Evolutionary conservation across 2,797 vertebrate genomes (phyloP).

Genomic region (Catharus ustulatus): DNA sequence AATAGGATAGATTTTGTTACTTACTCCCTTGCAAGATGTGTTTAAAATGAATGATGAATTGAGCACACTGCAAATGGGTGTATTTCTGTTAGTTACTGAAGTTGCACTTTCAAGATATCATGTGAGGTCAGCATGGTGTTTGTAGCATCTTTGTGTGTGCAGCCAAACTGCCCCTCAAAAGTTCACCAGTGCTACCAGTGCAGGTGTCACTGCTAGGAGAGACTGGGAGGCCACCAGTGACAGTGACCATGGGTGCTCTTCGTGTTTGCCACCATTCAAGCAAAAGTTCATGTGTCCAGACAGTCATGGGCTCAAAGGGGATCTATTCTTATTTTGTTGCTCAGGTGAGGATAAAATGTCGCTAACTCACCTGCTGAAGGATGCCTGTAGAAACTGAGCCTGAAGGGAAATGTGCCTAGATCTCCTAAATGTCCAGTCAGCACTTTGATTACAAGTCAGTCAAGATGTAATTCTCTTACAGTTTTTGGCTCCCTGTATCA

Average conservation of each 20-base stretch:
- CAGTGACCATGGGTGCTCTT: background rate
- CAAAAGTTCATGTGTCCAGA: background rate
- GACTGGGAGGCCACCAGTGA: background rate
- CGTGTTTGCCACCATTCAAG: background rate
- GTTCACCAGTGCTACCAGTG: background rate
- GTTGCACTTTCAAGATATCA: background rate
- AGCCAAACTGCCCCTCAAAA: background rate
- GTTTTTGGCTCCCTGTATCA: background rate
- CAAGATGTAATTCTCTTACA: background rate
- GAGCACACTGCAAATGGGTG: background rate
- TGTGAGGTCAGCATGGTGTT: background rate
- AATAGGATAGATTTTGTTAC: background rate
- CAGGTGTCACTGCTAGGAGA: background rate
- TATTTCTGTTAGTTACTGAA: background rate
- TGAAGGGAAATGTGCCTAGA: background rate
- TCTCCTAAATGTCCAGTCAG: background rate
- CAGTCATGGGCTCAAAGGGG: background rate
- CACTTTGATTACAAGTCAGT: background rate
- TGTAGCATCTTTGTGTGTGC: rapidly evolving
- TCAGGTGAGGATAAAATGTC: background rate
- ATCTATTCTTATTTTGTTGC: background rate
- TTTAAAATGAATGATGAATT: background rate
- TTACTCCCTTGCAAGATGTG: background rate
- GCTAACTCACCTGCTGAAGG: background rate
- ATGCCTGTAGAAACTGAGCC: background rate